Conservation (phyloP, 2,888 invertebrate genomes). For the Sericinus montela region DNA sequence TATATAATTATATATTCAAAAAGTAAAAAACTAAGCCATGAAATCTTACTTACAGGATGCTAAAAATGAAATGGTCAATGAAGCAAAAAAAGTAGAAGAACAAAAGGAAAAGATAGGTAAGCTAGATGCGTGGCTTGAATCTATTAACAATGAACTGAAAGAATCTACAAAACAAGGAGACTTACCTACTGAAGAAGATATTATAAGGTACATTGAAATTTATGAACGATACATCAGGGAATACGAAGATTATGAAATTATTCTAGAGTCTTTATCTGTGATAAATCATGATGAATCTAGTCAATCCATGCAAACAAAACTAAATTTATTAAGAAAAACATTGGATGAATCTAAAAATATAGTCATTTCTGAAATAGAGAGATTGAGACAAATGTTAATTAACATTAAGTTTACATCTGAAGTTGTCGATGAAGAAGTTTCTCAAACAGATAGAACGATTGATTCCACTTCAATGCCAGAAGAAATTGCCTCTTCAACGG, state of each 20-base stretch:
- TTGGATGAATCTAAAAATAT: constrained; percentile 81
- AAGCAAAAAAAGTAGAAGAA: constrained; percentile 58
- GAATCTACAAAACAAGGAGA: constrained; percentile 60
- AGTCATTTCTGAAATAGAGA: constrained; percentile 80
- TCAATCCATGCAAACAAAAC: constrained; percentile 75
- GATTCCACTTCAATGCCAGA: constrained; percentile 86
- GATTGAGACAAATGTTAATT: constrained; percentile 67
- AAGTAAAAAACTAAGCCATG: no score
- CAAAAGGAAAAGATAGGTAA: constrained; percentile 60
- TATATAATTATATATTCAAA: no score
- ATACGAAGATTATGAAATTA: constrained; percentile 67
- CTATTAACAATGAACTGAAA: constrained; percentile 70
- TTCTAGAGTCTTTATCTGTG: constrained; percentile 65
- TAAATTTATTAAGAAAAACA: constrained; percentile 75
- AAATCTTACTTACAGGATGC: constrained; percentile 55
- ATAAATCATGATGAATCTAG: constrained; percentile 70
- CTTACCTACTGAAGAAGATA: constrained; percentile 56
- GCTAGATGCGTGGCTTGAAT: constrained; percentile 72
- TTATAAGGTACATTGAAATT: constrained; percentile 66
- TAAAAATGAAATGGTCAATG: constrained; percentile 59
- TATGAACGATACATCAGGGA: constrained; percentile 68
- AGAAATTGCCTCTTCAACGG: constrained; percentile 76
- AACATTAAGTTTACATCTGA: constrained; percentile 56
- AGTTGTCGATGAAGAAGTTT: constrained; percentile 64
- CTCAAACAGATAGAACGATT: constrained; percentile 81